These are phyloP conservation scores for Bombus huntii DNA, from an alignment of 1,140 invertebrate genomes.

Conservation along the genomic window DNA sequence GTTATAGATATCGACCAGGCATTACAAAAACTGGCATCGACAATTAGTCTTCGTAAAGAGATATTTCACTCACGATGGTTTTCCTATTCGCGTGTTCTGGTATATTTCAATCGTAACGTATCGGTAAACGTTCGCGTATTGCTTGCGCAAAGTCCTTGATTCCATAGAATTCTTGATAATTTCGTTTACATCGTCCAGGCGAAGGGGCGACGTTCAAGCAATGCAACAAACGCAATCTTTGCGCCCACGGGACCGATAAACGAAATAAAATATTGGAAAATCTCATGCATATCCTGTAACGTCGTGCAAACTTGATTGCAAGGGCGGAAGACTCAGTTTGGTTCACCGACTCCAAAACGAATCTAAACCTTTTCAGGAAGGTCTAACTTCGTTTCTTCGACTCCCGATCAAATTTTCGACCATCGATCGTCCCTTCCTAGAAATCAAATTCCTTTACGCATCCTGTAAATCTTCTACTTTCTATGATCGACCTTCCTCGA, in stretches of 20 bases:
- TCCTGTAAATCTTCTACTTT: neutral
- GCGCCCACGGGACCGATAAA: constrained; percentile 32
- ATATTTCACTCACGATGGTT: neutral
- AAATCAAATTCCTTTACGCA: neutral
- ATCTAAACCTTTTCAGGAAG: neutral
- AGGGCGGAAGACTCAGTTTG: neutral
- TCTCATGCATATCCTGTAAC: constrained; percentile 33
- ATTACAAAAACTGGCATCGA: neutral
- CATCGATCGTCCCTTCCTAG: too few species aligned
- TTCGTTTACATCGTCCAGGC: neutral
- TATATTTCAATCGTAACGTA: neutral
- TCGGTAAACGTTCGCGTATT: too few species aligned
- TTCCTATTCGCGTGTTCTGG: neutral
- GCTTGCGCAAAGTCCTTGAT: neutral
- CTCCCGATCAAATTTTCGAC: constrained; percentile 4
- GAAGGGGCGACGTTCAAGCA: neutral
- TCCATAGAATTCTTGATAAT: neutral
- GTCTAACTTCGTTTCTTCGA: constrained; percentile 12
- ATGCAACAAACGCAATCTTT: constrained; percentile 21
- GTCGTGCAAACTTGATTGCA: constrained; percentile 30
- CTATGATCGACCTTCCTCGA: neutral
- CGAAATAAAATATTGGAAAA: constrained; percentile 43
- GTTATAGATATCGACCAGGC: neutral
- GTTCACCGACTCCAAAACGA: neutral
- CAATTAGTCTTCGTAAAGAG: neutral